phyloP scores from a whole-genome alignment of 2,797 vertebrate species.

The Channa striata region DNA sequence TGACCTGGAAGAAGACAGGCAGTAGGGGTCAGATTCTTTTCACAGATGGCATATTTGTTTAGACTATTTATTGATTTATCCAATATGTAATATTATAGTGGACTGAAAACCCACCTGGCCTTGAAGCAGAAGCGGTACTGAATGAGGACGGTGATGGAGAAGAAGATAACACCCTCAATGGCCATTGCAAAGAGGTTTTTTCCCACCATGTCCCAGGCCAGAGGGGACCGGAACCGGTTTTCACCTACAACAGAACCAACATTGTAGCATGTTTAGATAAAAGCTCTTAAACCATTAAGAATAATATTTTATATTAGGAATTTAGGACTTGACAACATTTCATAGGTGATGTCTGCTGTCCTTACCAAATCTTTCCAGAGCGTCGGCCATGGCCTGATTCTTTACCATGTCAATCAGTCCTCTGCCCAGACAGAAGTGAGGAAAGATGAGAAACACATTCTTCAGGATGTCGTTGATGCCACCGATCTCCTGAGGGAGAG shows the following conservation, averaged over 20 bases:
- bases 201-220: conserved; percentile 98
- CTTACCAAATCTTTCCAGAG: conserved; percentile 96
- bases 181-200: conserved; percentile 99
- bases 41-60: background rate
- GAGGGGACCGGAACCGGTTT: conserved; percentile 94
- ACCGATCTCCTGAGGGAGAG: conserved; percentile 88
- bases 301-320: too few species aligned
- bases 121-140: conserved; percentile 98
- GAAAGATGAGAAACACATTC: conserved; percentile 96
- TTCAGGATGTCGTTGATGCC: conserved; percentile 97
- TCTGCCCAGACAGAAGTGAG: conserved; percentile 96
- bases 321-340: too few species aligned
- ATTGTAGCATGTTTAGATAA: conserved; percentile 4
- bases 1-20: conserved; percentile 78
- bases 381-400: conserved; percentile 98
- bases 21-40: conserved; percentile 1
- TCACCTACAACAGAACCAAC: conserved; percentile 86
- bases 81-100: background rate
- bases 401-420: conserved; percentile 99
- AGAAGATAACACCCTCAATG: conserved; percentile 94
- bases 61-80: background rate
- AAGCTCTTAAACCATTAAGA: background rate
- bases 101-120: conserved; percentile 84
- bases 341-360: background rate
- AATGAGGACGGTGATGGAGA: conserved; percentile 94